phyloP scores from a whole-genome alignment of 2,113 vertebrate species.

The Numida meleagris region DNA sequence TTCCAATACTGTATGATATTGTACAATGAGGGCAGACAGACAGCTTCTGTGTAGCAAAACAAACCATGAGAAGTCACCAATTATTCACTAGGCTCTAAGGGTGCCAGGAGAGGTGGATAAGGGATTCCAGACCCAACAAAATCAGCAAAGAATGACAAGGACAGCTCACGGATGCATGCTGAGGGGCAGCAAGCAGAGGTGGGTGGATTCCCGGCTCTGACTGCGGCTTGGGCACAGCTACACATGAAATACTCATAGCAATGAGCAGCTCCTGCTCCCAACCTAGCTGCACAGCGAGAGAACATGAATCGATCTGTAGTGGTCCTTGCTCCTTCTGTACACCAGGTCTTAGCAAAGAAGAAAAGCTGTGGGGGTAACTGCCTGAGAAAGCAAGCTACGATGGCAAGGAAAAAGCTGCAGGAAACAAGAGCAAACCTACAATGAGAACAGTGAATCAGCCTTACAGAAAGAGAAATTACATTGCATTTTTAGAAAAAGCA shows the following conservation, averaged over 20 bases:
- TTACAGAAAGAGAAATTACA: neutral
- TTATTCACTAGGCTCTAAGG: neutral
- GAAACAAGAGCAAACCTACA: neutral
- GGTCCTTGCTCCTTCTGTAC: neutral
- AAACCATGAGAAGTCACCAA: neutral
- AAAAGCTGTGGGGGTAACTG: neutral
- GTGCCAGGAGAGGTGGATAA: neutral
- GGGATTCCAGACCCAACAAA: neutral
- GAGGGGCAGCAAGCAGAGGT: neutral
- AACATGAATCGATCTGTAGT: neutral
- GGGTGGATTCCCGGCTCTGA: neutral
- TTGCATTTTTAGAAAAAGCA: neutral
- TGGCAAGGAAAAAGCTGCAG: neutral
- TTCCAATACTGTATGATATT: neutral
- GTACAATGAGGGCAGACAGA: neutral
- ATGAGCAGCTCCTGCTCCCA: neutral
- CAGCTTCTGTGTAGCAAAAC: neutral
- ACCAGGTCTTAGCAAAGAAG: neutral
- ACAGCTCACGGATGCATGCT: accelerated
- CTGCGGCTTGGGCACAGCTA: neutral
- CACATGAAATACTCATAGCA: neutral
- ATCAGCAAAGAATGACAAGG: neutral
- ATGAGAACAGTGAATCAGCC: neutral
- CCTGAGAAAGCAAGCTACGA: neutral
- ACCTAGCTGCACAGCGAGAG: neutral